These are phyloP conservation scores for Hylomyscus alleni DNA, from an alignment of 2,797 vertebrate genomes.

Conservation along the genomic window DNA sequence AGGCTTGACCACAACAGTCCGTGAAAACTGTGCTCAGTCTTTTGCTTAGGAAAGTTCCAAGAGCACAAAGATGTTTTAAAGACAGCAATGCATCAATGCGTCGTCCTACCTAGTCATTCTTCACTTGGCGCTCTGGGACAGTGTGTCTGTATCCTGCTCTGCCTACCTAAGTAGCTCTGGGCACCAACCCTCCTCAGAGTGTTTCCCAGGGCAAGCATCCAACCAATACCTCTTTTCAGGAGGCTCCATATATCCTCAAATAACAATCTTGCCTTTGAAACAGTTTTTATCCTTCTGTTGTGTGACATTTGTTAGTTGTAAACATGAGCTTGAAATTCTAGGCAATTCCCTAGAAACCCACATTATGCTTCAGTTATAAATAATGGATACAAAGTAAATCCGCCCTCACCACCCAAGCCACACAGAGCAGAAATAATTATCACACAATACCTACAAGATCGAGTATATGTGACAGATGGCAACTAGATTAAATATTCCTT, in stretches of 20 bases:
- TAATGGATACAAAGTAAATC: constrained; percentile 50
- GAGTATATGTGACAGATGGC: background rate
- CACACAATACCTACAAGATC: background rate
- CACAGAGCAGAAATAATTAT: constrained; percentile 47
- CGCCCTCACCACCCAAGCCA: background rate
- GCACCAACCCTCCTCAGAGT: background rate
- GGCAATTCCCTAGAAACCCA: constrained; percentile 31
- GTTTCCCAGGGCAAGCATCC: background rate
- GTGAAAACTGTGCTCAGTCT: background rate
- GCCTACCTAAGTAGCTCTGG: background rate
- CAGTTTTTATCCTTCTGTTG: background rate
- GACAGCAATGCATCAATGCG: no score
- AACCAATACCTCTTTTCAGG: background rate
- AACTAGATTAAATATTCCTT: background rate
- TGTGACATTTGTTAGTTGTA: background rate
- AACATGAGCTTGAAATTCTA: constrained; percentile 4
- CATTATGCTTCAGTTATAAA: constrained; percentile 63
- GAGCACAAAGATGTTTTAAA: background rate
- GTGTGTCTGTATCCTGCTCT: background rate
- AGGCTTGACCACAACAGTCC: background rate
- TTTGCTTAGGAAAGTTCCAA: background rate
- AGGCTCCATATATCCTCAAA: background rate
- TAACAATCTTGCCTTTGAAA: constrained; percentile 50
- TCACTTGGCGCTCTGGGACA: background rate
- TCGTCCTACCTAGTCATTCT: background rate